These are phyloP conservation scores for Promerops cafer DNA, from an alignment of 2,113 vertebrate species.

Conservation along the genomic window DNA sequence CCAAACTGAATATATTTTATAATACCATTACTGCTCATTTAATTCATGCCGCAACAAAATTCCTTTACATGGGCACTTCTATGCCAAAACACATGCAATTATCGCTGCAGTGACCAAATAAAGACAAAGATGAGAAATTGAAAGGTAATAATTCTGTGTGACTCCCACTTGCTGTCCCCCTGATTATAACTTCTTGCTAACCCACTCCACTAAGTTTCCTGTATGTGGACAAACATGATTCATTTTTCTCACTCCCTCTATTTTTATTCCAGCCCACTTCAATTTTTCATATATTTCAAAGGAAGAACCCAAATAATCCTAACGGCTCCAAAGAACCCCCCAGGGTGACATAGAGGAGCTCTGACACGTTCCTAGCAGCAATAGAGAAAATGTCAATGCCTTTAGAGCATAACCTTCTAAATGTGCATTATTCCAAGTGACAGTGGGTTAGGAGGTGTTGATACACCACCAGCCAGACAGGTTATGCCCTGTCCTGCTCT, in stretches of 20 bases:
- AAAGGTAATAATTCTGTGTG: neutral
- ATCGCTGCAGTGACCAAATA: neutral
- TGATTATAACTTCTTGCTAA: neutral
- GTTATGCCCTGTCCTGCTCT: neutral
- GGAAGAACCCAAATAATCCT: neutral
- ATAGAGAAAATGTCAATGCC: neutral
- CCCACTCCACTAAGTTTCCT: neutral
- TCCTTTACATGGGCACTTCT: neutral
- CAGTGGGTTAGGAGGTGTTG: neutral
- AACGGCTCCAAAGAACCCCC: neutral
- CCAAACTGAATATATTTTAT: neutral
- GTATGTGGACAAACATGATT: neutral
- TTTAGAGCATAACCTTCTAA: neutral
- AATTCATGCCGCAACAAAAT: neutral
- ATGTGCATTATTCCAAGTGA: neutral
- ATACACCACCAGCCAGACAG: neutral
- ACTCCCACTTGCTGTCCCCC: neutral
- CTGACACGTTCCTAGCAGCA: neutral
- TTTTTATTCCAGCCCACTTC: neutral
- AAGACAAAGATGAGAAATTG: neutral
- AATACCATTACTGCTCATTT: neutral
- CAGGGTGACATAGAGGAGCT: neutral
- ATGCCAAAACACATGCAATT: neutral
- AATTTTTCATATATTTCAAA: neutral
- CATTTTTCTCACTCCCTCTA: neutral